Evolutionary conservation across 2,888 invertebrate genomes (phyloP), one percentile per base, ranked within the genome.

Genomic region (Ariolimax columbianus): DNA sequence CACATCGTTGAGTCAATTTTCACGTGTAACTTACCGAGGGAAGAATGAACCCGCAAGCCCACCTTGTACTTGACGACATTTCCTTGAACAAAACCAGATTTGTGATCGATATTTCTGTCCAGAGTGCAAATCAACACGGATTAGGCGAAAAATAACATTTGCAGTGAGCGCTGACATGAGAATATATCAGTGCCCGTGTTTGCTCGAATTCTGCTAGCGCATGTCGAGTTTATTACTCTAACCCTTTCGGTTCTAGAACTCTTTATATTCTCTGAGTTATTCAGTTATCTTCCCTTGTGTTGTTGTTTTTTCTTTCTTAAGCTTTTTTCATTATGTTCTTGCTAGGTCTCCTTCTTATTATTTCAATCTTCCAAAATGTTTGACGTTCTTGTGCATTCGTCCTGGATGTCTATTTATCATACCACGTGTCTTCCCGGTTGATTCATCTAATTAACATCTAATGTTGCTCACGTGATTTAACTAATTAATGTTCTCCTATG

Each of bases 101-200:
- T 40, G 17, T 9, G 63, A 79, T 79, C 79, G 43, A 79, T 79
- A 68, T 33, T 68, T 66, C 43, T 66, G 68, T 43, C 66, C 79
- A 63, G 66, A 43, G 79, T 79, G 63, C 66, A 47, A 66, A 79
- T 79, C 79, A 79, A 79, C 79, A 79, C n/a, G 63, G 79, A 79
- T 79, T 79, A 66, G 63, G 63, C 79, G 30, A 73, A 47, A 66
- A 79, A 79, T 79, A 79, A 79, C 79, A 79, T 79, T 79, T 79
- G 66, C 68, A 55, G n/a, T 79, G 30, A 68, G 79, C 68, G 30
- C 26, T 79, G 68, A 68, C 66, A 78, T 59, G 63, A 7, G 63
- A 79, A 79, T 68, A 79, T 79, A 79, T 47, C 79, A 47, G 17
- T 47, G n/a, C 26, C 38, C n/a, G 23, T 66, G 30, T 79, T 78